Percentiles rank a stretch among this genome's conserved stretches.
Evolutionary conservation across 2,888 invertebrate species (phyloP).

Genomic region (Lepidocyrtoides sp.): DNA sequence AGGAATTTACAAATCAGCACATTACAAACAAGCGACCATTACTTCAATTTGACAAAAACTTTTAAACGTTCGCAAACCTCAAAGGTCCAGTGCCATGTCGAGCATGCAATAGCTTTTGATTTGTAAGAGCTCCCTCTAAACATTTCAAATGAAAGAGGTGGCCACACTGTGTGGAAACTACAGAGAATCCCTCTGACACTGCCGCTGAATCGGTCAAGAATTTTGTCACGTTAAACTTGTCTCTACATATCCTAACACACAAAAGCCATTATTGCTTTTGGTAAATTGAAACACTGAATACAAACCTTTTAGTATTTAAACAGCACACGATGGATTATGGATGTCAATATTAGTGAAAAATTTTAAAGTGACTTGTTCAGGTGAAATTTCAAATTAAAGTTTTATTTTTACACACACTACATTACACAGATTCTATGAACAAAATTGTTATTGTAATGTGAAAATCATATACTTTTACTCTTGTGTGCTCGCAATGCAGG

Average conservation of each 20-base stretch:
- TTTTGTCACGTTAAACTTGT: slow-evolving; percentile 58
- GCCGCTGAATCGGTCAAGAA: neutral
- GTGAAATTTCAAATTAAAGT: too few species aligned
- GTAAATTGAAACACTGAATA: neutral
- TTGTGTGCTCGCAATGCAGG: neutral
- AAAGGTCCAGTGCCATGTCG: slow-evolving; percentile 76
- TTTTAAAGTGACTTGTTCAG: too few species aligned
- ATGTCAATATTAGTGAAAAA: too few species aligned
- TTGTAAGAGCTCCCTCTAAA: slow-evolving; percentile 78
- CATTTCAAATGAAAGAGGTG: slow-evolving; percentile 80
- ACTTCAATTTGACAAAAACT: too few species aligned
- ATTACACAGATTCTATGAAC: too few species aligned
- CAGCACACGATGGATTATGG: too few species aligned
- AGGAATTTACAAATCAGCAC: too few species aligned
- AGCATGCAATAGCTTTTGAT: slow-evolving; percentile 78
- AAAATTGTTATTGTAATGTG: neutral
- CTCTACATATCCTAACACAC: slow-evolving; percentile 77
- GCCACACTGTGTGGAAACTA: slow-evolving; percentile 73
- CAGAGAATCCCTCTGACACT: slow-evolving; percentile 41
- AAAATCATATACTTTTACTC: too few species aligned
- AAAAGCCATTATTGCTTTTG: slow-evolving; percentile 40
- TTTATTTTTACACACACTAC: too few species aligned
- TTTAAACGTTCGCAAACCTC: too few species aligned
- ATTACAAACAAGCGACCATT: too few species aligned
- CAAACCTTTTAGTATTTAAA: too few species aligned